Percentiles rank a stretch among this genome's conserved stretches.
Evolutionary conservation across 1,140 invertebrate genomes (phyloP).

Genomic region (Linepithema humile): DNA sequence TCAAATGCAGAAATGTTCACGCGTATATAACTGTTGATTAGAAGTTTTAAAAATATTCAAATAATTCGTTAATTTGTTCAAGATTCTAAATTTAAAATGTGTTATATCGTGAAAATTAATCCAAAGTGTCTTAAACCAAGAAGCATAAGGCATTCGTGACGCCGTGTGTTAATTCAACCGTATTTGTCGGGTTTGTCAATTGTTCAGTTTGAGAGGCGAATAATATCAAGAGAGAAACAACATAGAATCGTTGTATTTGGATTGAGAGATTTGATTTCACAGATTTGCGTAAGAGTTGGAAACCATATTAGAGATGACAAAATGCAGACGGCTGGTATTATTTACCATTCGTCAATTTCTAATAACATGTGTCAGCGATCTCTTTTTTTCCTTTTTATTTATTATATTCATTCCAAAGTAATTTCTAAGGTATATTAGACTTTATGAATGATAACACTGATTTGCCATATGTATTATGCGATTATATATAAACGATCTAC

Average conservation of each 20-base stretch:
- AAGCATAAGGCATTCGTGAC: too few species aligned
- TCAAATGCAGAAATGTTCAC: too few species aligned
- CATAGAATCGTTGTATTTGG: slow-evolving; percentile 29
- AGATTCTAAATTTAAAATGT: too few species aligned
- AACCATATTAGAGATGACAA: not conserved
- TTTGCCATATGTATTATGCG: slow-evolving; percentile 34
- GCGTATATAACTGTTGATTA: too few species aligned
- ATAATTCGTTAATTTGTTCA: too few species aligned
- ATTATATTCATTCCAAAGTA: slow-evolving; percentile 57
- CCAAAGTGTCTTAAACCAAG: too few species aligned
- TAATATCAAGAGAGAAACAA: not conserved
- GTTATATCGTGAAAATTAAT: too few species aligned
- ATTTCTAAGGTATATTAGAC: slow-evolving; percentile 27
- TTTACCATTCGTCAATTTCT: slow-evolving; percentile 24
- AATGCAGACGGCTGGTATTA: not conserved
- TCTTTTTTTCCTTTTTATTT: slow-evolving; percentile 46
- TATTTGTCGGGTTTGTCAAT: slow-evolving; percentile 1
- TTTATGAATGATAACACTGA: not conserved
- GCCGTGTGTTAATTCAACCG: slow-evolving; percentile 36
- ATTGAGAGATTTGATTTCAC: not conserved
- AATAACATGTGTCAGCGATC: slow-evolving; percentile 38
- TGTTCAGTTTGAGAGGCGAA: not conserved
- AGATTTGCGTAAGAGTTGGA: not conserved
- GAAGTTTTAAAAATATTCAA: too few species aligned
- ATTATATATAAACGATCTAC: slow-evolving; percentile 18